Evolutionary conservation across 1,140 invertebrate species (phyloP), one percentile per base, ranked within the genome.

Genomic region (Olivierus martensii): DNA sequence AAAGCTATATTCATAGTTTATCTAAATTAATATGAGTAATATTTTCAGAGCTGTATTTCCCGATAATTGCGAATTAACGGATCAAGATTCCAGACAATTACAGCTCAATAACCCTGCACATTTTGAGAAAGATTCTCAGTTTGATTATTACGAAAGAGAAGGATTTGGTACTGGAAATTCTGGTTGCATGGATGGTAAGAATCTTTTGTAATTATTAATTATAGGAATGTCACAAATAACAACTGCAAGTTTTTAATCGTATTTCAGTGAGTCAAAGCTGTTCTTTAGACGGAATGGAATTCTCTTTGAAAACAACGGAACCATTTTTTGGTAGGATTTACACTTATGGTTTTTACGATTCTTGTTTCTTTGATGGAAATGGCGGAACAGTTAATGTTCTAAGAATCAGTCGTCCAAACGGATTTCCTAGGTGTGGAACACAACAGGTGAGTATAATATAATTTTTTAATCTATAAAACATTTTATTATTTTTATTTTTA

Each of bases 241-340:
- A 28, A 28, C 9, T 28, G 4, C 14, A 47, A 34, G 18, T 21
- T 34, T 43, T 17, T 37, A n/a, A 43, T 47, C 10, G 44, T 15
- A 34, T 53, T 53, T 28, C 22, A 58, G 56, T 58, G 42, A 84
- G 81, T 52, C 87, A 92, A 77, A 79, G 83, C 1, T 93, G 88
- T 68, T 88, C 83, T 63, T 86, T 90, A 71, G 86, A 90, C 67
- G 88, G 87, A 2, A 92, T 93, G 85, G 87, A 90, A 68, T 91
- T 93, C 62, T 89, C 84, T 2, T 70, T 92, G 22, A 73, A 83
- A 47, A 87, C 87, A 2, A 83, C 83, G 1, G 86, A 90, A 74
- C 83, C 83, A 35, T 93, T 92, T 65, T 77, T 83, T 56, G 87
- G 88, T 3, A 71, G 87, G 28, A 92, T 93, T 64, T 93, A 91